Evolutionary conservation across 1,140 invertebrate species (phyloP), one percentile per base, ranked within the genome.

Genomic region (Holcopasites calliopsidis): DNA sequence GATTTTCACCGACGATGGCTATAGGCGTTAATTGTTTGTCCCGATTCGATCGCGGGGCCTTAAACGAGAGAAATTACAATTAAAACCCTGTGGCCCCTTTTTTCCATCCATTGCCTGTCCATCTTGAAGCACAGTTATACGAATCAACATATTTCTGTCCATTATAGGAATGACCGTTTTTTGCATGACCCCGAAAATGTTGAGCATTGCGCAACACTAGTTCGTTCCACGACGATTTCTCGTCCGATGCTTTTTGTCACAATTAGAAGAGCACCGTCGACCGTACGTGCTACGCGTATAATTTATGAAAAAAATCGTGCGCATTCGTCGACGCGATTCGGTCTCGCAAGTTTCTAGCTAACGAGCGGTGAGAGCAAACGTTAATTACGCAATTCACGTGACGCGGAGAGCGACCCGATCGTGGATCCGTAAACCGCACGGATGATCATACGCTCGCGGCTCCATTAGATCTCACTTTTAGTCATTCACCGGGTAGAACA

Each of bases 121-220:
- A 23, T 13, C 5, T 13, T 21, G 26, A 49, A 68, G 16, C 33
- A 75, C 72, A 68, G 64, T 75, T 75, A 68, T 11, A 31, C 40
- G 61, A 42, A 49, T 55, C 55, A 23, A 23, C 55, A 38, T 38
- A 55, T 47, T 58, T 60, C 31, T 18, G 33, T 49, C 6, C 21
- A 11, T 38, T 28, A 11, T 3, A 21, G 13, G 28, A 16, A 5
- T 23, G 3, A 38, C 13, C 1, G 18, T 72, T 42, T 52, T 50
- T 21, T 4, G 4, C 3, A 8, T 21, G 5, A 10, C 21, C 7
- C 10, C 1, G 26, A 38, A 75, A 69, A 58, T 31, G n/a, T 35
- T 3, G 2, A 10, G 8, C 16, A 11, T 60, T 42, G 57, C 52
- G 72, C 52, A 33, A 44, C 23, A n/a, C n/a, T 13, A 6, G 1